These are phyloP conservation scores for Lissonota sp. DNA, from an alignment of 2,888 invertebrate species.

Conservation along the genomic window DNA sequence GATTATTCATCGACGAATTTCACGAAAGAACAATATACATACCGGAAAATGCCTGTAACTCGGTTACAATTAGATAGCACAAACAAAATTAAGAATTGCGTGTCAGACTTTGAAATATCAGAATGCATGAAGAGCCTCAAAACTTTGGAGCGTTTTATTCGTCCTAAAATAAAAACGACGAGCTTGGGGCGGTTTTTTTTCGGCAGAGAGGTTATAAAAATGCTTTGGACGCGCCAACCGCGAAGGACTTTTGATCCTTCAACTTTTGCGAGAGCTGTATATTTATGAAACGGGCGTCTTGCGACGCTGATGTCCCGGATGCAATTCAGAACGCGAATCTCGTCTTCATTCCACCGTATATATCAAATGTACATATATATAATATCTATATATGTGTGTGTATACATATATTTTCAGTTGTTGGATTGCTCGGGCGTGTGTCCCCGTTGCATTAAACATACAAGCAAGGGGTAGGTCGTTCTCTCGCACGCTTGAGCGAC, in stretches of 20 bases:
- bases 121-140: too few relatives aligned
- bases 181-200: not conserved
- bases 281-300: slow-evolving; percentile 1
- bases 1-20: slow-evolving; percentile 31
- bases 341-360: slow-evolving; percentile 20
- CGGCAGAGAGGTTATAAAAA: slow-evolving; percentile 52
- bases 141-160: too few relatives aligned
- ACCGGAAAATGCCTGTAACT: too few relatives aligned
- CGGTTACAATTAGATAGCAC: too few relatives aligned
- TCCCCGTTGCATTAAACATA: slow-evolving; percentile 76
- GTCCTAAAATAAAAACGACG: not conserved
- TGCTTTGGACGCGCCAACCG: slow-evolving; percentile 40
- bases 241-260: slow-evolving; percentile 27
- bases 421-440: slow-evolving; percentile 41
- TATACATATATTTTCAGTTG: slow-evolving; percentile 34
- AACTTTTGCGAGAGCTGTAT: slow-evolving; percentile 13
- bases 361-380: slow-evolving; percentile 8
- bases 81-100: too few relatives aligned
- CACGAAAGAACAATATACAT: slow-evolving; percentile 28
- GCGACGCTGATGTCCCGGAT: slow-evolving; percentile 40
- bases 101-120: too few relatives aligned
- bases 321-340: slow-evolving; percentile 53
- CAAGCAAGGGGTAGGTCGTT: slow-evolving; percentile 49
- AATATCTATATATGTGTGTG: not conserved
- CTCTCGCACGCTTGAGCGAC: slow-evolving; percentile 45